Conservation (phyloP, 2,797 vertebrate genomes). For the Sebastiscus albofasciatus region DNA sequence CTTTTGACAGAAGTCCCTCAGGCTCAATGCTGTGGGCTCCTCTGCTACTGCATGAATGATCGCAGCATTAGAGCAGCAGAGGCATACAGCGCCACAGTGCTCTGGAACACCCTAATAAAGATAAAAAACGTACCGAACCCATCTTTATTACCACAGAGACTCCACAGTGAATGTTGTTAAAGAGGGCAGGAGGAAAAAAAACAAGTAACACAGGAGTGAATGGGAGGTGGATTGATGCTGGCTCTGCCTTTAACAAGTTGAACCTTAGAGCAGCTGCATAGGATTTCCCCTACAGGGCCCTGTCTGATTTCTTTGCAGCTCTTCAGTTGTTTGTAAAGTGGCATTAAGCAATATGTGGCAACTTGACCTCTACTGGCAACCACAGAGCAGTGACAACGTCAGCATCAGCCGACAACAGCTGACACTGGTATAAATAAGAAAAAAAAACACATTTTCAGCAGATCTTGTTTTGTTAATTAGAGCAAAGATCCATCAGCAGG, state of each 20-base stretch:
- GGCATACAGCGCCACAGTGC: constrained; percentile 24
- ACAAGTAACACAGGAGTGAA: constrained; percentile 17
- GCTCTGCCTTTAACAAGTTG: constrained; percentile 31
- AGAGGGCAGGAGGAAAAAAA: constrained; percentile 13
- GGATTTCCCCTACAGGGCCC: constrained; percentile 9
- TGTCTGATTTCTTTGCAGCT: constrained; percentile 17
- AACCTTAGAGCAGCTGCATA: constrained; percentile 16
- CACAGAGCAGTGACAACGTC: constrained; percentile 6
- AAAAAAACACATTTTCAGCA: constrained; percentile 20
- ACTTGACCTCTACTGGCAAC: constrained; percentile 23
- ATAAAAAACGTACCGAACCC: constrained; percentile 51
- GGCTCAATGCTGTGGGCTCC: constrained; percentile 42
- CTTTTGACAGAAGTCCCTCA: constrained; percentile 44
- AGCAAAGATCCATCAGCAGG: constrained; percentile 33
- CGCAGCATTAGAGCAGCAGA: constrained; percentile 48
- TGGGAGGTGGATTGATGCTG: constrained; percentile 1
- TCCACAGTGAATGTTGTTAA: constrained; percentile 37
- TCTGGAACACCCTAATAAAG: constrained; percentile 60
- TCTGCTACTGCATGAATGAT: constrained; percentile 58
- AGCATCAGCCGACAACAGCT: constrained; percentile 8
- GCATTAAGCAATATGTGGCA: constrained; percentile 18
- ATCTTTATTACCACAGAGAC: constrained; percentile 60
- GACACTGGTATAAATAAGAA: constrained; percentile 32
- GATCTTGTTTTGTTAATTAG: constrained; percentile 42
- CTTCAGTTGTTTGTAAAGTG: constrained; percentile 31